A percentile compares a stretch with the other conserved stretches of the same genome.
Evolutionary conservation across 2,888 invertebrate genomes (phyloP).

Genomic region (Physocephala rufipes): DNA sequence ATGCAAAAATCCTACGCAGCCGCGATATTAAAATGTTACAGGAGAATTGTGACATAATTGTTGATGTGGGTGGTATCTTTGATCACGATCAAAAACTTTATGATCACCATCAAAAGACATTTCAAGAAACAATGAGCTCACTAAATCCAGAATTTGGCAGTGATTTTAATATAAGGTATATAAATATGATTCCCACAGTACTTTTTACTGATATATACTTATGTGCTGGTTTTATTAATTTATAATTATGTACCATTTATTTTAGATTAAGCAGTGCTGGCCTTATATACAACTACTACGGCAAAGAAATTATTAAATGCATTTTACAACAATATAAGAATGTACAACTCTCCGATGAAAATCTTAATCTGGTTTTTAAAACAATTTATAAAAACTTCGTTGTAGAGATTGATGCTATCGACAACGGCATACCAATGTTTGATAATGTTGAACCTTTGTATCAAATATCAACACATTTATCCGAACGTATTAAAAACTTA

Average conservation of each 20-base stretch:
- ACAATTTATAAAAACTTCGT: conserved; percentile 88
- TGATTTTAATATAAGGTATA: conserved; percentile 71
- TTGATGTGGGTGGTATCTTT: conserved; percentile 92
- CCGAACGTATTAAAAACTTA: conserved; percentile 77
- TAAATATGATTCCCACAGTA: not conserved
- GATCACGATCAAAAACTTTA: conserved; percentile 79
- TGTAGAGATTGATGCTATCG: conserved; percentile 94
- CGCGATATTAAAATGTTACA: conserved; percentile 73
- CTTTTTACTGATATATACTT: not conserved
- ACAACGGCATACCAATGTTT: conserved; percentile 92
- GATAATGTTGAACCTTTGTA: conserved; percentile 78
- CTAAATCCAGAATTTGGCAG: conserved; percentile 71
- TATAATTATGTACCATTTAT: not conserved
- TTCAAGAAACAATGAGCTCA: conserved; percentile 74
- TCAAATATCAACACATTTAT: conserved; percentile 80
- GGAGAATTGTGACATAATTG: conserved; percentile 85
- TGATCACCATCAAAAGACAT: conserved; percentile 93
- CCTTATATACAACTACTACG: conserved; percentile 89
- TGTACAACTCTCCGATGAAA: conserved; percentile 66
- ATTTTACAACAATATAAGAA: conserved; percentile 67
- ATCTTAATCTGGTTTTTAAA: conserved; percentile 71
- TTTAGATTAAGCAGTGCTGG: conserved; percentile 93
- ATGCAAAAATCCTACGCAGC: conserved; percentile 81
- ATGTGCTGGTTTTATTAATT: not conserved
- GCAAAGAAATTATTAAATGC: conserved; percentile 77